These are phyloP conservation scores for Aegotheles bennettii DNA, from an alignment of 2,113 vertebrate genomes.

Conservation along the genomic window DNA sequence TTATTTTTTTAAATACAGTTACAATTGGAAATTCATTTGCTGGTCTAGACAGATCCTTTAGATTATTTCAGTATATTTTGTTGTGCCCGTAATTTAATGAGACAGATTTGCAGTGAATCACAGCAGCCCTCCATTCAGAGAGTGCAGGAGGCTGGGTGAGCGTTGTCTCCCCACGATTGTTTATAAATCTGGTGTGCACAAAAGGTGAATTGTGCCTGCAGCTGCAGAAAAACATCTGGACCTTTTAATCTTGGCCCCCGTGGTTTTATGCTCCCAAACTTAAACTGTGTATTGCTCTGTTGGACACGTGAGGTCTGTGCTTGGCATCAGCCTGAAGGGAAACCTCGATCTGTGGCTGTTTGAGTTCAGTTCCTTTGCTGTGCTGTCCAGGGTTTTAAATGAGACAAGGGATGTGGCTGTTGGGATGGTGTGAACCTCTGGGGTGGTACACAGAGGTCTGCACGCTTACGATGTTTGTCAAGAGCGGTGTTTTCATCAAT, in stretches of 20 bases:
- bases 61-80: not conserved
- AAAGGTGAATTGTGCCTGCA: conserved; percentile 13
- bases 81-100: conserved; percentile 2
- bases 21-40: not conserved
- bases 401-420: not conserved
- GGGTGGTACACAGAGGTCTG: not conserved
- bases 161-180: not conserved
- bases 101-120: not conserved
- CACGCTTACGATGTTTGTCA: not conserved
- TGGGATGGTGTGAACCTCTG: not conserved
- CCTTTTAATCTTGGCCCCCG: not conserved
- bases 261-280: not conserved
- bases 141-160: not conserved
- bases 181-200: not conserved
- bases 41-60: not conserved
- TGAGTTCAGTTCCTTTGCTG: not conserved
- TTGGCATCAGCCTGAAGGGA: not conserved
- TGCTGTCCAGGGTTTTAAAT: not conserved
- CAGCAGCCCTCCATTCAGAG: conserved; percentile 1
- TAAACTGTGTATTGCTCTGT: not conserved
- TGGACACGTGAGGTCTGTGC: fast-evolving
- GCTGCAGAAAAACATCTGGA: not conserved
- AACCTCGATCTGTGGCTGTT: not conserved
- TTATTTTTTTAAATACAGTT: not conserved
- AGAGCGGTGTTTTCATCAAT: not conserved